Base-by-base conservation (phyloP, 2,888 invertebrate species). In the Crematogaster levior region DNA sequence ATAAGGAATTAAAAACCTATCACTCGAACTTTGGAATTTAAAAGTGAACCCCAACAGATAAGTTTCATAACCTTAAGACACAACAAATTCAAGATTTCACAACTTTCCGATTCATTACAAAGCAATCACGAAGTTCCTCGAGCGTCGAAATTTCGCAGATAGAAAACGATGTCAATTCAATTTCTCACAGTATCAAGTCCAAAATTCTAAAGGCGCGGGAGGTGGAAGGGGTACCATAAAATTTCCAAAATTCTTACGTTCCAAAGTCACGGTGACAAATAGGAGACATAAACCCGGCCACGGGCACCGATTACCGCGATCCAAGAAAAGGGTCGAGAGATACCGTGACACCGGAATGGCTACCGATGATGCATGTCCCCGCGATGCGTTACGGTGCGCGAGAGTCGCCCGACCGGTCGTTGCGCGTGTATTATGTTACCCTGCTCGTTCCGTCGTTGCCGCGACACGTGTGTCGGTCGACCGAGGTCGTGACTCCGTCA, bases 281-380 rank as follows among this genome's bases (percentile, higher is more conserved):
- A 72, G 51, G 56, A 18, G 51, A 34, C 72, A 58, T 82, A 85
- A 83, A 84, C 82, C 82, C 81, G 84, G 84, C 81, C 84, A 73
- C 70, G 73, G 61, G 3, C 6, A 21, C 48, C 84, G 80, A 84
- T 84, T 86, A 83, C 83, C 30, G 37, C 83, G 90, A 85, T 81
- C 84, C 82, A 61, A 86, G 88, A 84, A 86, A 86, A 83, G 82
- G 77, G 43, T 79, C 65, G 48, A 60, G 84, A 89, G 91, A 92
- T 92, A 92, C 91, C 86, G 91, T 37, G 91, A 92, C 92, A 92
- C 85, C 86, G 89, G 84, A 87, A 88, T 87, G 85, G 93, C 93
- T 93, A 93, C 93, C 92, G 93, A 93, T 93, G 93, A 93, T 93
- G 90, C 92, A 93, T 92, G 90, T 88, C 87, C 87, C 72, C 75